These are phyloP conservation scores for Sus scrofa DNA, from an alignment of 2,113 vertebrate species.

Conservation along the genomic window DNA sequence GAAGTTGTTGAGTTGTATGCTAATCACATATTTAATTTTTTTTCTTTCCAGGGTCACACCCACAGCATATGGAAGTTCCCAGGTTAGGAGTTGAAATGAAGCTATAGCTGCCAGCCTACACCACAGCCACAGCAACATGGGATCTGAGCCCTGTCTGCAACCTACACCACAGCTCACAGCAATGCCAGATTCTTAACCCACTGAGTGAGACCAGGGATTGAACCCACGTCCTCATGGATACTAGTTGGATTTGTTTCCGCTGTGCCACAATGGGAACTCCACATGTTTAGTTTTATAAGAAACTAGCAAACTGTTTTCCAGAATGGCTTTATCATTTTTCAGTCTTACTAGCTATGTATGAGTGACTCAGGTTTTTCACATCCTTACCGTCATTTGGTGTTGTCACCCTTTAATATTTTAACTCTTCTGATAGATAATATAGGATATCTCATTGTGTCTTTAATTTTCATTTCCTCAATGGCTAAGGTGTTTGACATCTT, in stretches of 20 bases:
- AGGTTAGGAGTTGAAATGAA: no score
- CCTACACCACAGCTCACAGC: no score
- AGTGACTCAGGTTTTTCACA: background rate
- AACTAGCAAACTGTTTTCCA: background rate
- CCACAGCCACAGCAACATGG: no score
- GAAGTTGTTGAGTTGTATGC: background rate
- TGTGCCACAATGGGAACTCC: no score
- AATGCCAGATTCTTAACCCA: no score
- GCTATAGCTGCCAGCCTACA: no score
- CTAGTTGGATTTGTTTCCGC: no score
- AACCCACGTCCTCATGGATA: no score
- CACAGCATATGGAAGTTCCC: no score
- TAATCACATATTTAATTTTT: background rate
- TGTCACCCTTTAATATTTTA: background rate
- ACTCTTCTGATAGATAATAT: background rate
- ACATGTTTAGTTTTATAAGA: background rate
- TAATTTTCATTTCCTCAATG: background rate
- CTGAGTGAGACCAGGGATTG: no score
- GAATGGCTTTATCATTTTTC: background rate
- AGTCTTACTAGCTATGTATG: background rate
- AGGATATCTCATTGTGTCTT: background rate
- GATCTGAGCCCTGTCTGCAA: no score
- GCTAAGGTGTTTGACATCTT: background rate
- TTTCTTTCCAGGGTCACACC: no score
- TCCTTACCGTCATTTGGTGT: background rate